Evolutionary conservation across 2,888 invertebrate species (phyloP).

Genomic region (Phlogophora meticulosa): DNA sequence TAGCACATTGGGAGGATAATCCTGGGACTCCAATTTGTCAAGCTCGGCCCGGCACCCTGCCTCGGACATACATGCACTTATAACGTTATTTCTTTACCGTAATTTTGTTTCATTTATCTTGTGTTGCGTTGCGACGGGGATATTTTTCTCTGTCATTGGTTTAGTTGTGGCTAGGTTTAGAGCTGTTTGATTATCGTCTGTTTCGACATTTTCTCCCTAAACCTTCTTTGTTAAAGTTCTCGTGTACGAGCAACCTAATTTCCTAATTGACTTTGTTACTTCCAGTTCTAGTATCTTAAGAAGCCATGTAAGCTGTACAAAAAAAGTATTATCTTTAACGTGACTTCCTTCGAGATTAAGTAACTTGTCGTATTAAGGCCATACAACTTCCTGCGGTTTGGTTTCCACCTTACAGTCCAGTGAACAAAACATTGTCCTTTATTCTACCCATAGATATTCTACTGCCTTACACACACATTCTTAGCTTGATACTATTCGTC

Average conservation of each 20-base stretch:
- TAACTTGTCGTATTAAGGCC: constrained; percentile 61
- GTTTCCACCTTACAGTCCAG: constrained; percentile 53
- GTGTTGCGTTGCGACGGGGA: constrained; percentile 40
- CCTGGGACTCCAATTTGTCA: constrained; percentile 83
- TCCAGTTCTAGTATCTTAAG: constrained; percentile 21
- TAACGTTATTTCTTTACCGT: constrained; percentile 57
- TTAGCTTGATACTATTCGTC: not conserved
- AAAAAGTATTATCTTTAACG: constrained; percentile 47
- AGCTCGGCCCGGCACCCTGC: constrained; percentile 68
- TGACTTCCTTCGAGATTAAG: constrained; percentile 63
- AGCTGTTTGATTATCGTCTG: not conserved
- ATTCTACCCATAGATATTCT: not conserved
- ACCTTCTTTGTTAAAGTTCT: too few relatives aligned
- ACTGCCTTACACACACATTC: not conserved
- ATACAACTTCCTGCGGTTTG: constrained; percentile 67
- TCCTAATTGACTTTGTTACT: constrained; percentile 34
- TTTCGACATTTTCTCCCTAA: too few relatives aligned
- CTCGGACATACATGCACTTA: constrained; percentile 65
- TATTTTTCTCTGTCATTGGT: constrained; percentile 48
- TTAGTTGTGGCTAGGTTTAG: constrained; percentile 4
- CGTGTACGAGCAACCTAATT: constrained; percentile 28
- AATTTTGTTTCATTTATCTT: constrained; percentile 64
- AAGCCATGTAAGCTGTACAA: constrained; percentile 56
- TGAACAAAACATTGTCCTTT: constrained; percentile 23
- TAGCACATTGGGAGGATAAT: constrained; percentile 77